A percentile compares a stretch with the other conserved stretches of the same genome.
phyloP scores from a whole-genome alignment of 2,888 invertebrate species.

The Catocala sponsa region DNA sequence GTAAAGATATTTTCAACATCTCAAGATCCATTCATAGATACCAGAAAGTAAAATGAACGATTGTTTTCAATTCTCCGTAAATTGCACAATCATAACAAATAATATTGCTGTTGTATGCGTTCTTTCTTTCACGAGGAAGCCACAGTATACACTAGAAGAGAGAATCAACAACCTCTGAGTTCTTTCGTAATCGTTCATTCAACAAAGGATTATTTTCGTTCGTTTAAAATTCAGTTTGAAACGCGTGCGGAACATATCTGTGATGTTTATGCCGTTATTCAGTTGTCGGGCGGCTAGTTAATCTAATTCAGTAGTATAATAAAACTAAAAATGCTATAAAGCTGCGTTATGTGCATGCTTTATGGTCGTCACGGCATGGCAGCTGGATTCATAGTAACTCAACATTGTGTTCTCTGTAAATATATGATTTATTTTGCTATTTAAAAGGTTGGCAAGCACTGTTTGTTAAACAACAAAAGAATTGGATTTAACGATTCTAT shows the following conservation, averaged over 20 bases:
- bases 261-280: slow-evolving; percentile 17
- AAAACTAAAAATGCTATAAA: slow-evolving; percentile 73
- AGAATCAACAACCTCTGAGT: slow-evolving; percentile 11
- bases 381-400: slow-evolving; percentile 26
- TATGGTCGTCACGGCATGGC: slow-evolving; percentile 48
- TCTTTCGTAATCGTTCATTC: slow-evolving; percentile 14
- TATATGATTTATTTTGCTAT: slow-evolving; percentile 15
- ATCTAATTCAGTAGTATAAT: slow-evolving; percentile 70
- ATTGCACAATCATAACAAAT: slow-evolving; percentile 28
- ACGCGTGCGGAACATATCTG: slow-evolving; percentile 14
- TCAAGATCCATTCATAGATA: background rate
- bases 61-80: slow-evolving; percentile 7
- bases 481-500: background rate
- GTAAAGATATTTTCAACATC: too few relatives aligned
- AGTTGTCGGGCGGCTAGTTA: slow-evolving; percentile 47
- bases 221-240: slow-evolving; percentile 27
- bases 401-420: slow-evolving; percentile 40
- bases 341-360: slow-evolving; percentile 49
- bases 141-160: background rate
- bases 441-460: slow-evolving; percentile 6
- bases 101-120: slow-evolving; percentile 8
- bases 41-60: background rate
- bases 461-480: slow-evolving; percentile 1
- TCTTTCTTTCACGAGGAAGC: slow-evolving; percentile 3
- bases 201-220: slow-evolving; percentile 27